Conservation (phyloP, 2,113 vertebrate species). For the Nyctibius bracteatus region DNA sequence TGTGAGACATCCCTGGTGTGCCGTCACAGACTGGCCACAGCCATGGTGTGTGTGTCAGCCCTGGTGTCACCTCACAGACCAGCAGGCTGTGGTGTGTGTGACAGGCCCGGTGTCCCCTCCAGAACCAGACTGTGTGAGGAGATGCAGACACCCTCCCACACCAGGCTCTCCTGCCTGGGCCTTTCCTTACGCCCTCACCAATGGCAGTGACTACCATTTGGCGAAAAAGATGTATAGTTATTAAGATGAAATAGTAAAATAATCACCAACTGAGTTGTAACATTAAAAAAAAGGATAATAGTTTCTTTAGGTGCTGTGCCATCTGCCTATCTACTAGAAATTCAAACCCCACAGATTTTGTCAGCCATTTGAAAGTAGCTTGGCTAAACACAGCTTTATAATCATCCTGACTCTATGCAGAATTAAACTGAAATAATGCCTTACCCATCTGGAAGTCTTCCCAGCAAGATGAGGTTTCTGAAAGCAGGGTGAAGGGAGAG, state of each 20-base stretch:
- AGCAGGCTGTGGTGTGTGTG: background rate
- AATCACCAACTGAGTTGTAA: background rate
- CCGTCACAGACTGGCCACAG: no score
- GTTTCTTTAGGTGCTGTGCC: background rate
- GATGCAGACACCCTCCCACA: accelerated
- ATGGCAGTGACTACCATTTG: background rate
- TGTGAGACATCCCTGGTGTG: no score
- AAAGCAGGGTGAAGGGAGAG: background rate
- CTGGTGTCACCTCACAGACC: background rate
- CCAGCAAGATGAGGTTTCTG: background rate
- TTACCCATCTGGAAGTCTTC: background rate
- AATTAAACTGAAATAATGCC: background rate
- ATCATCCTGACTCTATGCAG: background rate
- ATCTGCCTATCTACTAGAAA: background rate
- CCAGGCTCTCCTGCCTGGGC: background rate
- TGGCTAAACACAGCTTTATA: background rate
- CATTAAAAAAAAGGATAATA: background rate
- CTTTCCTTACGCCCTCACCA: accelerated
- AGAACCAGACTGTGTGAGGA: background rate
- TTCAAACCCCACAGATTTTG: background rate
- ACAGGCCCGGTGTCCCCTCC: accelerated
- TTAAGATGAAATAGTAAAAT: background rate
- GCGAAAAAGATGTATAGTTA: background rate
- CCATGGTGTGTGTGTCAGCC: no score
- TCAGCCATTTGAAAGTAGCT: background rate